phyloP scores from a whole-genome alignment of 1,140 invertebrate genomes.

The Drosophila leontia region DNA sequence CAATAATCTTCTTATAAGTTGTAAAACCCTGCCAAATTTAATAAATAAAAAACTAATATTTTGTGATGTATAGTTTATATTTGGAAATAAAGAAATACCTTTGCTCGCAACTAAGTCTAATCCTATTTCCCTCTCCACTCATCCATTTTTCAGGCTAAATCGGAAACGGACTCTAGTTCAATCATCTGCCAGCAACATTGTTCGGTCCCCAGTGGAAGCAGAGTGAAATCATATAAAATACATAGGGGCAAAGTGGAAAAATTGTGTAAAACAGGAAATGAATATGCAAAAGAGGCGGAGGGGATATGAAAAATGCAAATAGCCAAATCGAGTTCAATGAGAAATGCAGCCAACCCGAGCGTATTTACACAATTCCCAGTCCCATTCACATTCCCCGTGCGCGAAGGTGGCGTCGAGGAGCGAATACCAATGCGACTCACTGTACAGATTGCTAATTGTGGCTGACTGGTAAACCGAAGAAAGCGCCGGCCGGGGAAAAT shows the following conservation, averaged over 20 bases:
- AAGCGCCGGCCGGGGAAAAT: slow-evolving; percentile 40
- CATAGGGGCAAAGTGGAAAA: slow-evolving; percentile 52
- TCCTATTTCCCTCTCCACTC: slow-evolving; percentile 14
- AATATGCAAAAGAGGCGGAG: slow-evolving; percentile 75
- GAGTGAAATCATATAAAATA: slow-evolving; percentile 52
- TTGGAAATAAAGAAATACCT: not conserved
- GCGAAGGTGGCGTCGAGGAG: slow-evolving; percentile 12
- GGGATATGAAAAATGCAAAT: slow-evolving; percentile 82
- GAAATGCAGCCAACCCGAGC: slow-evolving; percentile 60
- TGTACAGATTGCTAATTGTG: slow-evolving; percentile 72
- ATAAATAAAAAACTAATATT: not conserved
- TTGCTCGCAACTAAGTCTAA: not conserved
- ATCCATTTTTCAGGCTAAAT: slow-evolving; percentile 29
- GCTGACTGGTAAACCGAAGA: slow-evolving; percentile 51
- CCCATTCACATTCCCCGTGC: slow-evolving; percentile 6
- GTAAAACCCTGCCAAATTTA: too few species aligned
- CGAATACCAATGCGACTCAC: slow-evolving; percentile 60
- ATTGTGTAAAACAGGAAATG: slow-evolving; percentile 71
- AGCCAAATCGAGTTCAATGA: slow-evolving; percentile 75
- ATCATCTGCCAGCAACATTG: slow-evolving; percentile 37
- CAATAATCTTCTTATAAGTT: not conserved
- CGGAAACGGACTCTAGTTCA: slow-evolving; percentile 28
- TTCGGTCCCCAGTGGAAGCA: slow-evolving; percentile 8
- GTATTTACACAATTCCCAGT: slow-evolving; percentile 53
- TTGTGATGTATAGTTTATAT: not conserved